A percentile compares a stretch with the other conserved stretches of the same genome.
These are phyloP conservation scores for Hydroisotoma schaefferi DNA, from an alignment of 2,888 invertebrate genomes.

Conservation along the genomic window DNA sequence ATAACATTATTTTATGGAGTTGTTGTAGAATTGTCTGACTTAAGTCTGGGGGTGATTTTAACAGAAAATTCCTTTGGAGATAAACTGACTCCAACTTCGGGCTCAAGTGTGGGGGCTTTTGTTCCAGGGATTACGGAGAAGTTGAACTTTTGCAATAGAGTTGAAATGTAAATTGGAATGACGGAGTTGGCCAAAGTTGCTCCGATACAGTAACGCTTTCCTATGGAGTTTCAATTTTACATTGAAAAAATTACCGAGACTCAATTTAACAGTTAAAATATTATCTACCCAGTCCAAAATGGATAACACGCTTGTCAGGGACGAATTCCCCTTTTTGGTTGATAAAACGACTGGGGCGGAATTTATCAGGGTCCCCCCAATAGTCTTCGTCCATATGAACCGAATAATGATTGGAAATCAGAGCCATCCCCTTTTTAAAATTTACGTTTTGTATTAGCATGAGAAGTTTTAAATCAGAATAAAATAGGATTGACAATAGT, in stretches of 20 bases:
- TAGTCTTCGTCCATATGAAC: constrained; percentile 26
- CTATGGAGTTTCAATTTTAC: constrained; percentile 4
- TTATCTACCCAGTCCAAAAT: constrained; percentile 34
- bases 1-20: too few species aligned
- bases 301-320: constrained; percentile 24
- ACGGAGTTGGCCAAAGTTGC: constrained; percentile 24
- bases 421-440: constrained; percentile 21
- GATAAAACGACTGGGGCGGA: constrained; percentile 40
- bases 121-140: constrained; percentile 25
- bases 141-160: constrained; percentile 21
- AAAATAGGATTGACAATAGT: not conserved
- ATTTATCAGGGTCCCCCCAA: constrained; percentile 39
- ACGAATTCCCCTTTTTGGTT: constrained; percentile 29
- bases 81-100: constrained; percentile 32
- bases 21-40: too few species aligned
- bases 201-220: constrained; percentile 32
- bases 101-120: constrained; percentile 19
- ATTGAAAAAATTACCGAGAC: not conserved
- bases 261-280: not conserved
- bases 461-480: not conserved
- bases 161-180: constrained; percentile 21
- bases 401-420: constrained; percentile 24
- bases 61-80: constrained; percentile 28
- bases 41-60: constrained; percentile 10
- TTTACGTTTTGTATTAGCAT: too few species aligned